phyloP scores from a whole-genome alignment of 2,113 vertebrate species.

The Ornithorhynchus anatinus region DNA sequence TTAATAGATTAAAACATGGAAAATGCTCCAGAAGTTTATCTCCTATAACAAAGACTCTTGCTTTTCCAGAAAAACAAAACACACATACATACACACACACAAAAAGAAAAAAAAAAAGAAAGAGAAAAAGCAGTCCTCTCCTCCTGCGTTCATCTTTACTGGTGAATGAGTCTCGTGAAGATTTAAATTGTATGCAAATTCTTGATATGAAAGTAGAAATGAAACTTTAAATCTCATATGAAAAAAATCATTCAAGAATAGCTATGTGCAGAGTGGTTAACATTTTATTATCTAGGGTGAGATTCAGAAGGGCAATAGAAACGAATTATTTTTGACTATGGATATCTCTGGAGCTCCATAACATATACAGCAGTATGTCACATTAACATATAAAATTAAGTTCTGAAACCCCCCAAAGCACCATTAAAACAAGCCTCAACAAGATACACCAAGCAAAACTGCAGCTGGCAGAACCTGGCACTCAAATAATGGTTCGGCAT shows the following conservation, averaged over 20 bases:
- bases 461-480: slow-evolving; percentile 11
- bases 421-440: slow-evolving; percentile 43
- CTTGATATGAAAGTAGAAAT: slow-evolving; percentile 23
- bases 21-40: no score
- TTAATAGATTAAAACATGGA: no score
- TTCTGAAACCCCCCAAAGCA: slow-evolving; percentile 16
- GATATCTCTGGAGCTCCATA: slow-evolving; percentile 21
- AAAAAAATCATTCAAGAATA: slow-evolving; percentile 9
- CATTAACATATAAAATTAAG: slow-evolving; percentile 51
- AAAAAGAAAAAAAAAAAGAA: no score
- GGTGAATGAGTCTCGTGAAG: background rate
- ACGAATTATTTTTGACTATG: slow-evolving; percentile 11
- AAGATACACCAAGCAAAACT: slow-evolving; percentile 29
- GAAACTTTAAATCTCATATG: background rate
- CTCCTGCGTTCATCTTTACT: slow-evolving; percentile 4
- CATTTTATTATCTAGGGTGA: slow-evolving; percentile 18
- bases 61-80: no score
- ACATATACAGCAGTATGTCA: slow-evolving; percentile 28
- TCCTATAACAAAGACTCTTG: no score
- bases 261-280: background rate
- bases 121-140: no score
- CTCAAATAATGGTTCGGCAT: slow-evolving; percentile 14
- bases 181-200: slow-evolving; percentile 10
- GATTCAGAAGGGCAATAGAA: slow-evolving; percentile 10
- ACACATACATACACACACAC: no score